Evolutionary conservation across 2,888 invertebrate species (phyloP), one percentile per base, ranked within the genome.

Genomic region (Stratiomys singularior): DNA sequence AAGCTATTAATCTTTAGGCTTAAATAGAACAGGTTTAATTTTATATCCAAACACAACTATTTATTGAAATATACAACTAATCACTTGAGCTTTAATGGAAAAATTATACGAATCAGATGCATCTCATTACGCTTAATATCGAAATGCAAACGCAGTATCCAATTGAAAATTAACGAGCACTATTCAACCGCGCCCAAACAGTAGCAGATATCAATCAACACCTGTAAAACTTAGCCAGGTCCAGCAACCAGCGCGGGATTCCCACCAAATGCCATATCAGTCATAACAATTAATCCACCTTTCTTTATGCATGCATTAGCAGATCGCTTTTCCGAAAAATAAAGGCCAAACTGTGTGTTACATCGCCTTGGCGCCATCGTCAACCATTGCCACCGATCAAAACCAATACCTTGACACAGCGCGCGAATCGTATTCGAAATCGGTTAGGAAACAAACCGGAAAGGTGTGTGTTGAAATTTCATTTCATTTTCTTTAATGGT

Each of bases 401-500:
- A 13, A 15, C 15, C 52, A n/a, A n/a, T 18, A 52, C 0, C 52
- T 18, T 5, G 52, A 18, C 52, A 13, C n/a, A 60, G 23, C 60
- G 1, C 5, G 3, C 13, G 15, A n/a, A 25, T 5, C 64, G 0
- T 47, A 47, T 46, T 47, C 27, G 15, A 46, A 69, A n/a, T 23
- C n/a, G 28, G 15, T 64, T 64, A 13, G n/a, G 2, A 44, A 47
- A n/a, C 13, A 15, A 46, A 46, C 46, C 46, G 4, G 21, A 69
- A 69, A 69, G 30, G 47, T 46, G 47, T 47, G 47, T 69, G 69
- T 69, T 69, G 69, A 69, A 69, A 69, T 69, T 13, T 30, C 46
- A 21, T 18, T 15, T n/a, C 66, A 11, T 18, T 37, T 63, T 63
- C 66, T 23, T 11, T 23, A 47, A 69, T 69, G 13, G 69, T 46